These are phyloP conservation scores for Melanotaenia trifasciata DNA, from an alignment of 2,797 vertebrate species.

Conservation along the genomic window DNA sequence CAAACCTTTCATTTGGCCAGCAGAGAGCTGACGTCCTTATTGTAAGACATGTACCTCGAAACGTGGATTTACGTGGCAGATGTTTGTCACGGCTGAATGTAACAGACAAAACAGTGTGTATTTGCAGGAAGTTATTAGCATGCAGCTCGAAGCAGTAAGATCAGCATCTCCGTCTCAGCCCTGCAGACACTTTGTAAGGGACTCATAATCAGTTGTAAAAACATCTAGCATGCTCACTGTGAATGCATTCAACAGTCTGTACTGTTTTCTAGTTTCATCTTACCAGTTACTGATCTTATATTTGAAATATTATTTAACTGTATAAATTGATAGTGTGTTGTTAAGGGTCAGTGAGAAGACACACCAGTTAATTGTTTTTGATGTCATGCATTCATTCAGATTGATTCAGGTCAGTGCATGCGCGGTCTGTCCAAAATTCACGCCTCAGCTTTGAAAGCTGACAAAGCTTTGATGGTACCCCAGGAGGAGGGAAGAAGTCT, in stretches of 20 bases:
- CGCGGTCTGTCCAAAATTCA: neutral
- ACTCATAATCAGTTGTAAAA: constrained; percentile 29
- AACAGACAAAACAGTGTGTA: constrained; percentile 25
- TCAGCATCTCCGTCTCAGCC: constrained; percentile 43
- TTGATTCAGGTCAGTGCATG: neutral
- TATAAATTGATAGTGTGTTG: neutral
- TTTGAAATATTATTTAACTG: neutral
- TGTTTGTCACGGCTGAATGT: constrained; percentile 7
- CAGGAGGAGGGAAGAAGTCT: constrained; percentile 16
- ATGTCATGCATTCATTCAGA: neutral
- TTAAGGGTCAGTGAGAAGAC: neutral
- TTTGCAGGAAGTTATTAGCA: constrained; percentile 36
- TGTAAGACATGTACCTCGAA: neutral
- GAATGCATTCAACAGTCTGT: constrained; percentile 8
- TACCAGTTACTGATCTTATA: neutral
- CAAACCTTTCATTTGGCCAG: too few relatives aligned
- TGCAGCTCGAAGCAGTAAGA: constrained; percentile 39
- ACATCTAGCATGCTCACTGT: constrained; percentile 12
- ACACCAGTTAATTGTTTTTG: neutral
- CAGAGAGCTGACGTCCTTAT: too few relatives aligned
- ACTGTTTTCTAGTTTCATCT: neutral
- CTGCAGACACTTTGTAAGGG: constrained; percentile 36
- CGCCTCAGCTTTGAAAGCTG: constrained; percentile 30
- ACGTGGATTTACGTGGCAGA: neutral
- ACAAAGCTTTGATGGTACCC: constrained; percentile 17